phyloP scores from a whole-genome alignment of 2,113 vertebrate genomes.

The cattle (Bos taurus) region ARS-UCD2.0 NC_037331.1:68950501-68951000 shows the following conservation, averaged over 20 bases:
- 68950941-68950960: slow-evolving; percentile 89
- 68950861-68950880: slow-evolving; percentile 85
- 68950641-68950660: not conserved
- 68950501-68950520: slow-evolving; percentile 61
- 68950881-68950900: slow-evolving; percentile 88
- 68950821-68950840: slow-evolving; percentile 84
- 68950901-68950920: slow-evolving; percentile 93
- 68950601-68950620: not conserved
- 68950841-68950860: slow-evolving; percentile 85
- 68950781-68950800: slow-evolving; percentile 60
- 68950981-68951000: slow-evolving; percentile 91
- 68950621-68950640: slow-evolving; percentile 22
- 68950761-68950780: slow-evolving; percentile 14
- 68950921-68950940: slow-evolving; percentile 90
- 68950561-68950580: slow-evolving; percentile 37
- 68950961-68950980: slow-evolving; percentile 88
- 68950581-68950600: slow-evolving; percentile 34
- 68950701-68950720: not conserved
- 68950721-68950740: not conserved
- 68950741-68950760: not conserved
- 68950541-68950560: slow-evolving; percentile 49
- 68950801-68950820: slow-evolving; percentile 67
- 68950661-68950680: not conserved
- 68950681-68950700: not conserved
- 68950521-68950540: slow-evolving; percentile 42